phyloP scores from a whole-genome alignment of 2,113 vertebrate species.

The Tamias sibiricus region DNA sequence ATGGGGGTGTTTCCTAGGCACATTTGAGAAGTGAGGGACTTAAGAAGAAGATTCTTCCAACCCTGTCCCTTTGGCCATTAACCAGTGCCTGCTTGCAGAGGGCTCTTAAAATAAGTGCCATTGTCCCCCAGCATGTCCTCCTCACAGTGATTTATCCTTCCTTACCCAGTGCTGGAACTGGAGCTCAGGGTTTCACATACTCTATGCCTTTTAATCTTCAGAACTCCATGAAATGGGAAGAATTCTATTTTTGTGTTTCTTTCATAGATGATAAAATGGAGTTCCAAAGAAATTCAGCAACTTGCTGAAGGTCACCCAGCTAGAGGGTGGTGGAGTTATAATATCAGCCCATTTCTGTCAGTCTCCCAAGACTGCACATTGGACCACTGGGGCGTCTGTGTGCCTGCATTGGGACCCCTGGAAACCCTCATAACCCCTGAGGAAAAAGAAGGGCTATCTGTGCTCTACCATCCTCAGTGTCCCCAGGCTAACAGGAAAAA shows the following conservation, averaged over 20 bases:
- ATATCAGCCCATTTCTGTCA: neutral
- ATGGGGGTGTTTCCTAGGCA: neutral
- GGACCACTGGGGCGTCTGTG: neutral
- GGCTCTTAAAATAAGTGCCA: neutral
- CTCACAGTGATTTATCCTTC: neutral
- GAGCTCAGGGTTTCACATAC: neutral
- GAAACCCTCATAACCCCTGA: neutral
- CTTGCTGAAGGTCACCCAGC: conserved; percentile 17
- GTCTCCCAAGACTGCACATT: neutral
- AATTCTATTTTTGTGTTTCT: conserved; percentile 40
- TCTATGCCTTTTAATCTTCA: neutral
- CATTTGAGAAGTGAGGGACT: neutral
- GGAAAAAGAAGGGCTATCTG: neutral
- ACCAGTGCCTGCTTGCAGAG: neutral
- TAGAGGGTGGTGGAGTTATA: neutral
- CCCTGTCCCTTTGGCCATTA: neutral
- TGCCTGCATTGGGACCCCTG: neutral
- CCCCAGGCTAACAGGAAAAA: neutral
- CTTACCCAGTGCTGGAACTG: neutral
- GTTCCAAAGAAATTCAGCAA: conserved; percentile 44
- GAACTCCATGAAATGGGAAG: neutral
- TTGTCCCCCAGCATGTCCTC: neutral
- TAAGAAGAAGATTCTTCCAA: neutral
- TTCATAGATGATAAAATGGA: conserved; percentile 38
- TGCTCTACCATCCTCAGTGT: neutral